Evolutionary conservation across 1,140 invertebrate genomes (phyloP), one percentile per base, ranked within the genome.

Genomic region (Trichogramma pretiosum): DNA sequence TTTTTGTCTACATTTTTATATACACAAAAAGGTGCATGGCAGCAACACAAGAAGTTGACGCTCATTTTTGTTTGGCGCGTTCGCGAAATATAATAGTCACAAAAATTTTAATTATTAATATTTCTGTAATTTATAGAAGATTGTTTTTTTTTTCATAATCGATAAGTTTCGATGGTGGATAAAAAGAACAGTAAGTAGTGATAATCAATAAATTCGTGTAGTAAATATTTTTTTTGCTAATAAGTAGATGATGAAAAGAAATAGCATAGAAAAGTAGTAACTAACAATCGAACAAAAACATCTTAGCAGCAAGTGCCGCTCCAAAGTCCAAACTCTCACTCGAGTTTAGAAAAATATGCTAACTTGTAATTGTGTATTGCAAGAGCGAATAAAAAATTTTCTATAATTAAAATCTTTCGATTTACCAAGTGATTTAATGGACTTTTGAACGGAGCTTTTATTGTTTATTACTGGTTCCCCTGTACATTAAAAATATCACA

Each of bases 1-100:
- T 38, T 39, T 18, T 39, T 3, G 9, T 50, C 41, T 50, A 22
- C 16, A 19, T 35, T n/a, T 38, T 46, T 46, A 44, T 30, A 36
- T 28, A 46, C 24, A 51, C 42, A 11, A 19, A n/a, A 46, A 23
- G 36, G 38, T 46, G 35, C 33, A 68, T 62, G 69, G 62, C 59
- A 70, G 68, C 54, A 57, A 64, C 68, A 75, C 84, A 85, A 90
- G 87, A 90, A 89, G 87, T 90, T 90, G 87, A 90, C 86, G 86
- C 82, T 89, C 85, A 88, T 87, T 87, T 86, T 87, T 85, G 84
- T 84, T 84, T 85, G 84, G 81, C 78, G 64, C 67, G 65, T 59
- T 52, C 57, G 56, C 60, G 59, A 51, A 50, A 51, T 52, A 7
- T 11, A 36, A 38, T 43, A 1, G 33, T 45, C 32, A 50, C 42